phyloP scores from a whole-genome alignment of 2,888 invertebrate genomes.

The Desoria tigrina region DNA sequence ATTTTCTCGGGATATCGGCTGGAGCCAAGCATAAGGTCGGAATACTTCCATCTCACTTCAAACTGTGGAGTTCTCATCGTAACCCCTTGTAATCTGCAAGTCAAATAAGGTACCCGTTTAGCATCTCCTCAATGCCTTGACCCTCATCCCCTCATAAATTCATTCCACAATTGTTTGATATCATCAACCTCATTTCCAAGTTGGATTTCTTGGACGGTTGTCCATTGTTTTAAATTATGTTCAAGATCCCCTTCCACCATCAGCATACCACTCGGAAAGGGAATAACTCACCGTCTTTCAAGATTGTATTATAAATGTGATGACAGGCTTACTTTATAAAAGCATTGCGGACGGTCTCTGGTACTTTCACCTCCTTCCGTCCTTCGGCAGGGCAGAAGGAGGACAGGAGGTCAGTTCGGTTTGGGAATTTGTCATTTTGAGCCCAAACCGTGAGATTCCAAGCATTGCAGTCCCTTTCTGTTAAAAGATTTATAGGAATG shows the following conservation, averaged over 20 bases:
- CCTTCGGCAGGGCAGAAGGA: slow-evolving; percentile 17
- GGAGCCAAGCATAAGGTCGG: background rate
- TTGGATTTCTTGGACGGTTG: no score
- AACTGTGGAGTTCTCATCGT: slow-evolving; percentile 19
- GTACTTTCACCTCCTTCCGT: slow-evolving; percentile 14
- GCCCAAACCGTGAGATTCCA: slow-evolving; percentile 22
- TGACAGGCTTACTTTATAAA: slow-evolving; percentile 18
- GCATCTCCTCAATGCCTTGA: background rate
- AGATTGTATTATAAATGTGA: background rate
- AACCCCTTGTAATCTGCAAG: slow-evolving; percentile 23
- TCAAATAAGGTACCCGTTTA: slow-evolving; percentile 11
- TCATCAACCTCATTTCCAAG: background rate
- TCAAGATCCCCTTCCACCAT: no score
- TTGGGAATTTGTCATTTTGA: slow-evolving; percentile 19
- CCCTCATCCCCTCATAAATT: no score
- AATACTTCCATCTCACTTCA: slow-evolving; percentile 20
- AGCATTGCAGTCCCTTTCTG: slow-evolving; percentile 17
- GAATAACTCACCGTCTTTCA: background rate
- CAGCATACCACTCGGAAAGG: no score
- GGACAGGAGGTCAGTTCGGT: slow-evolving; percentile 11
- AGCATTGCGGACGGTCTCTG: slow-evolving; percentile 19
- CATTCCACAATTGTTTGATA: background rate
- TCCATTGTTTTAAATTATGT: no score
- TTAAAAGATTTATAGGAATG: background rate
- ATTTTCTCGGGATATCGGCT: slow-evolving; percentile 13